phyloP scores from a whole-genome alignment of 1,140 invertebrate species.

The Hypsibius dujardini region DNA sequence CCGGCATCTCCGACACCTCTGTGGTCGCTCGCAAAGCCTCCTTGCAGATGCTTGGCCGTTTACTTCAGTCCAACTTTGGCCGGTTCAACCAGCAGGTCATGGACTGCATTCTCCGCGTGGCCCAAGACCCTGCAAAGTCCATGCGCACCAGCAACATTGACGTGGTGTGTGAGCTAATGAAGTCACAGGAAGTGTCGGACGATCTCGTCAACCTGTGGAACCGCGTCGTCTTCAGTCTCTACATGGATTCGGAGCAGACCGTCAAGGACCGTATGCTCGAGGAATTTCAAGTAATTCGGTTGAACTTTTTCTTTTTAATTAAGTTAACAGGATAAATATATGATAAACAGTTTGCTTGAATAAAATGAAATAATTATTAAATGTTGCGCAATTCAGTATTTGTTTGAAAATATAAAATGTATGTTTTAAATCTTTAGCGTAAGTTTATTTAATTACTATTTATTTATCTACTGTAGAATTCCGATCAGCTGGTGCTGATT shows the following conservation, averaged over 20 bases:
- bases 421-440: too few relatives aligned
- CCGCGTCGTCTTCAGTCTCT: background rate
- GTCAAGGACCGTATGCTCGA: background rate
- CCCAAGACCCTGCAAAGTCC: constrained; percentile 6
- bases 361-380: too few relatives aligned
- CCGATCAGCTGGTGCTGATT: too few relatives aligned
- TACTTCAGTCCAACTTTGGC: background rate
- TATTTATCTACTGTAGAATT: too few relatives aligned
- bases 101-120: constrained; percentile 7
- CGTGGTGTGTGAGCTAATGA: background rate
- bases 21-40: background rate
- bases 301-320: too few relatives aligned
- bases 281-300: background rate
- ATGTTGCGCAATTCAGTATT: too few relatives aligned
- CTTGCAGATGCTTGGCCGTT: background rate
- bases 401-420: too few relatives aligned
- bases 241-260: constrained; percentile 5
- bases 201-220: background rate
- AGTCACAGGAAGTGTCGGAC: background rate
- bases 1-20: background rate
- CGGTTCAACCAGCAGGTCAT: background rate
- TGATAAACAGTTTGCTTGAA: too few relatives aligned
- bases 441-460: too few relatives aligned
- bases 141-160: background rate
- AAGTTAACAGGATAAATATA: too few relatives aligned